Base-by-base conservation (phyloP, 2,113 vertebrate species). In the Puffinus mauretanicus region DNA sequence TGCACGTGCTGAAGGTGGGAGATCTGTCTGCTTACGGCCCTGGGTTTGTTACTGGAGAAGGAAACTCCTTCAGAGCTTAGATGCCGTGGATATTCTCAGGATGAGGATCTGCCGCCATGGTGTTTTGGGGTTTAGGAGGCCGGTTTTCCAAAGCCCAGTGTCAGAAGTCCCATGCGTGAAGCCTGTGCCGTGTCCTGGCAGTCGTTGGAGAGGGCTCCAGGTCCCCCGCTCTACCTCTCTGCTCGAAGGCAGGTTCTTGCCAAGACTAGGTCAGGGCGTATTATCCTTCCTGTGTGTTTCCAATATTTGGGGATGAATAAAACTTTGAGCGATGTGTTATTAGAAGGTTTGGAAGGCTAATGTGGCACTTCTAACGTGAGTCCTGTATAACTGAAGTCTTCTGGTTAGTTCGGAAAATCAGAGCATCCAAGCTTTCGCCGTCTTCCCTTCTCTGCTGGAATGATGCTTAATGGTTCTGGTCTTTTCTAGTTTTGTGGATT, bases 221-320 rank as follows among this genome's bases (percentile, higher is more conserved):
- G 27, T 80, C 54, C 7, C 25, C 67, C 2, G 16, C 8, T 40
- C 34, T 16, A 22, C 36, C 51, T 38, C 47, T 38, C 65, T 10
- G 51, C 76, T 85, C 4, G 2, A 34, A 7, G 65, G 46, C 69
- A 36, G 46, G 38, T 32, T 47, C 54, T 29, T 17, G 15, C 54
- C 24, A 27, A 0, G 10, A 0, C 3, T 16, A 5, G 15, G 10
- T 34, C 16, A 2, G 36, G 47, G 6, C 8, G 6, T 25, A 1
- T 69, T 34, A 14, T 12, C 69, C 36, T 51, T 15, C 12, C 76
- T 32, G 29, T 7, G 16, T 8, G 29, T 36, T 76, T 24, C 25
- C 44, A 32, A 16, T 30, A 2, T 17, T 32, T 57, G 34, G 32
- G 34, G 13, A 8, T 32, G 51, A 58, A 52, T 40, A n/a, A 86